Base-by-base conservation (phyloP, 2,113 vertebrate species). In the Platysternon megacephalum region DNA sequence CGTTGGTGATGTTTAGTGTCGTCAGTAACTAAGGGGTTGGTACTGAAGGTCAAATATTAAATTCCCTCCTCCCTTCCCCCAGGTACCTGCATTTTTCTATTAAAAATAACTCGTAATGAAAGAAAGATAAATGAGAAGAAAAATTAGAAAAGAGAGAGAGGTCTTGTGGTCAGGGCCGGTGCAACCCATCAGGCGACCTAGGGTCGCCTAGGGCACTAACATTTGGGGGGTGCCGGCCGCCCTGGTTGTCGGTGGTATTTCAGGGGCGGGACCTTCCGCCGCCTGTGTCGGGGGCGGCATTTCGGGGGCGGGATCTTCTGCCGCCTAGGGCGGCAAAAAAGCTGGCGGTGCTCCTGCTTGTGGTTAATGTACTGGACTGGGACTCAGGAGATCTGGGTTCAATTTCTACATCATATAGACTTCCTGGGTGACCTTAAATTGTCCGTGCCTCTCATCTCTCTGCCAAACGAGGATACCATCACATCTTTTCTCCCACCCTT, bases 401-500 rank as follows among this genome's bases (percentile, higher is more conserved):
- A 72, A 39, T 21, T 11, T 72, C 19, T 72, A 21, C 19, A 9
- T 72, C 19, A 72, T 39, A 72, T 5, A 72, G 65, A 11, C 65
- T 39, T 39, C n/a, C 8, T 72, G 5, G 21, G n/a, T 72, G n/a
- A 22, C 65, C 14, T 39, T 39, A 72, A 21, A 39, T 39, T 39
- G 65, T 72, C 19, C 39, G 19, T 72, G 65, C n/a, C n/a, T 61
- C 19, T 39, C 39, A 32, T 76, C 28, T 80, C 22, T 78, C 21
- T n/a, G 55, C 4, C 89, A 7, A 44, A 7, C 3, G 6, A 86
- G 35, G 86, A 42, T 14, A 90, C 32, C 0, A 0, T 82, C 0
- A 0, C 5, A 12, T 82, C 26, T 14, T 35, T 61, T 61, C 56
- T 51, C 48, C 32, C 3, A 2, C 32, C 79, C 11, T 42, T 61